Conservation (phyloP, 2,888 invertebrate species). For the Orthosia incerta region DNA sequence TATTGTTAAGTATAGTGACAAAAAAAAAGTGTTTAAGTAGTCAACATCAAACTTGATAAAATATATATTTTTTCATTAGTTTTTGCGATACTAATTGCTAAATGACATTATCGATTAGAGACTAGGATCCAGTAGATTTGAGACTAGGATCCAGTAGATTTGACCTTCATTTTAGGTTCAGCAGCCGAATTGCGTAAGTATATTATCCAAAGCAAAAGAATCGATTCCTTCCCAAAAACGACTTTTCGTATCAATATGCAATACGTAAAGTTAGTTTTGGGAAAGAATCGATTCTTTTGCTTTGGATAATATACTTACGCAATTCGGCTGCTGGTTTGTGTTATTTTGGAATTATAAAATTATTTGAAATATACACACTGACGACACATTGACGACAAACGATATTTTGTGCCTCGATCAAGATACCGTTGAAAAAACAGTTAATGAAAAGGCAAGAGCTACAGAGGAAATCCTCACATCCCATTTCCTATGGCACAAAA, state of each 20-base stretch:
- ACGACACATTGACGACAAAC: not conserved
- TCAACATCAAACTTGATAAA: too few species aligned
- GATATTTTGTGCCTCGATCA: not conserved
- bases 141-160: not conserved
- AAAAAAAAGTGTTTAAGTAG: too few species aligned
- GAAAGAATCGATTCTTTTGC: too few species aligned
- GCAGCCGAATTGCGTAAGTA: too few species aligned
- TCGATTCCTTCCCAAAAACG: too few species aligned
- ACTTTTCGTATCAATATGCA: too few species aligned
- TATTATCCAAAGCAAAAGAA: too few species aligned
- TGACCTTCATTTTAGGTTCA: conserved; percentile 10
- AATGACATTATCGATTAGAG: not conserved
- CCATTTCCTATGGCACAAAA: conserved; percentile 27
- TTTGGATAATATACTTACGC: too few species aligned
- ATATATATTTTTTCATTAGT: too few species aligned
- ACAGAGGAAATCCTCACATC: conserved; percentile 44
- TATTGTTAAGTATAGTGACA: too few species aligned
- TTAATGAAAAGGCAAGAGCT: conserved; percentile 4
- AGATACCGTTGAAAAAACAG: conserved; percentile 9
- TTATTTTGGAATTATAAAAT: conserved; percentile 8
- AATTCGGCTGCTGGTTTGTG: too few species aligned
- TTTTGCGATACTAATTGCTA: not conserved
- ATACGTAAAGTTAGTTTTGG: too few species aligned
- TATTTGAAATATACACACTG: not conserved
- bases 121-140: not conserved